These are phyloP conservation scores for Scopus umbretta DNA, from an alignment of 2,113 vertebrate genomes.

Conservation along the genomic window DNA sequence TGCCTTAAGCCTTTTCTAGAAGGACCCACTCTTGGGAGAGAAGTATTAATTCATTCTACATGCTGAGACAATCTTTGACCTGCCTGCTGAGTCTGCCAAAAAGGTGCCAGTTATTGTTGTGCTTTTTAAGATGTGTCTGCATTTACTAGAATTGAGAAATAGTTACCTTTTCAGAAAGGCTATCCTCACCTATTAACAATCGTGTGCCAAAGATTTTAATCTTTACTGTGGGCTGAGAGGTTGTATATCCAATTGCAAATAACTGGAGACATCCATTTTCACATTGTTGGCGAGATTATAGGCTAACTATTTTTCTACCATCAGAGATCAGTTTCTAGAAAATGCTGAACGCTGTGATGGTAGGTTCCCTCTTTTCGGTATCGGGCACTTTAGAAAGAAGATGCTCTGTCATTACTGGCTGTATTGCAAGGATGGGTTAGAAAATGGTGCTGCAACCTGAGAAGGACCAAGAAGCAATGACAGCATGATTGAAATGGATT, in stretches of 20 bases:
- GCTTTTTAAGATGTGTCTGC: background rate
- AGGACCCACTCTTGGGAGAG: slow-evolving; percentile 28
- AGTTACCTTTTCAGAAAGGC: background rate
- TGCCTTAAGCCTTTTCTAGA: slow-evolving; percentile 53
- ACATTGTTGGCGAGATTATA: background rate
- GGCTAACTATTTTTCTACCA: background rate
- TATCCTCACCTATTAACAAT: background rate
- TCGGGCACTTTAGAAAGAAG: background rate
- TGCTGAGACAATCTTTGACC: slow-evolving; percentile 58
- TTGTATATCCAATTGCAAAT: background rate
- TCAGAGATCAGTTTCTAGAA: background rate
- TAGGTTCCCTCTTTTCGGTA: background rate
- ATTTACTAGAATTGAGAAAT: slow-evolving; percentile 34
- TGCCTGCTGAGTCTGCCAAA: slow-evolving; percentile 51
- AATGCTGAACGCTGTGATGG: background rate
- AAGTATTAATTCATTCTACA: slow-evolving; percentile 29
- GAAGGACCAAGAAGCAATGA: background rate
- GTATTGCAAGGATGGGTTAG: background rate
- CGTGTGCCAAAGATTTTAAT: background rate
- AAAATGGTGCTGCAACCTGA: background rate
- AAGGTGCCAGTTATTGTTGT: slow-evolving; percentile 41
- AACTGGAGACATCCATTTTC: background rate
- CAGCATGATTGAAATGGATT: accelerated
- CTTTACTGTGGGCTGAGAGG: background rate
- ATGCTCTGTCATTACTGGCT: background rate